These are phyloP conservation scores for Raja brachyura DNA, from an alignment of 2,113 vertebrate species.

Conservation along the genomic window DNA sequence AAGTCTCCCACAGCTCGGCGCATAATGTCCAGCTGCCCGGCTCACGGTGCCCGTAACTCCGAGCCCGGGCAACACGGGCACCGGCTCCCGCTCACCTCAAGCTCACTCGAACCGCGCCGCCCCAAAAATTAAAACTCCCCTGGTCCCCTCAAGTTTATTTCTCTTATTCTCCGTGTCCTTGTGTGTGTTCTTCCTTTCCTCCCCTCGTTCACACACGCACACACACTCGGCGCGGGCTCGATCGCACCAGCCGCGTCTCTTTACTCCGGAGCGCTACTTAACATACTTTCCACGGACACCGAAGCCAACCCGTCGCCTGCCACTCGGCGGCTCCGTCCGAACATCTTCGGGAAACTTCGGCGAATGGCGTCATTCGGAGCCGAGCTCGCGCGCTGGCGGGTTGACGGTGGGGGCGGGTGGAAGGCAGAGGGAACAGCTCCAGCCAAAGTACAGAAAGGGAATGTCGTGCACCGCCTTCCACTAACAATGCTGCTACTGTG, in stretches of 20 bases:
- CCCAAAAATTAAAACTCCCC: not conserved
- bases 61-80: conserved; percentile 2
- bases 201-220: not conserved
- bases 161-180: not conserved
- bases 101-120: not conserved
- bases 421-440: not conserved
- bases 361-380: conserved; percentile 7
- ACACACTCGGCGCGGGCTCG: not conserved
- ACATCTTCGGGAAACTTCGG: conserved; percentile 15
- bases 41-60: conserved; percentile 21
- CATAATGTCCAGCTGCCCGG: conserved; percentile 31
- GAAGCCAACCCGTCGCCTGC: conserved; percentile 13
- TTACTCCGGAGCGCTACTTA: conserved; percentile 25
- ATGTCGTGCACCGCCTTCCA: not conserved
- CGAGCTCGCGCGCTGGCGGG: not conserved
- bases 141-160: conserved; percentile 3
- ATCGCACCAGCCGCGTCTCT: conserved; percentile 27
- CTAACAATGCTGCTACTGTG: not conserved
- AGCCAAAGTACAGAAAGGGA: not conserved
- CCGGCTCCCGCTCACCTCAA: not conserved
- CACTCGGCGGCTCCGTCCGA: conserved; percentile 1
- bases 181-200: not conserved
- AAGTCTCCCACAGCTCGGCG: conserved; percentile 12
- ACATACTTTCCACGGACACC: conserved; percentile 35
- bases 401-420: not conserved